phyloP scores from a whole-genome alignment of 2,888 invertebrate species.

The Xestia xanthographa region DNA sequence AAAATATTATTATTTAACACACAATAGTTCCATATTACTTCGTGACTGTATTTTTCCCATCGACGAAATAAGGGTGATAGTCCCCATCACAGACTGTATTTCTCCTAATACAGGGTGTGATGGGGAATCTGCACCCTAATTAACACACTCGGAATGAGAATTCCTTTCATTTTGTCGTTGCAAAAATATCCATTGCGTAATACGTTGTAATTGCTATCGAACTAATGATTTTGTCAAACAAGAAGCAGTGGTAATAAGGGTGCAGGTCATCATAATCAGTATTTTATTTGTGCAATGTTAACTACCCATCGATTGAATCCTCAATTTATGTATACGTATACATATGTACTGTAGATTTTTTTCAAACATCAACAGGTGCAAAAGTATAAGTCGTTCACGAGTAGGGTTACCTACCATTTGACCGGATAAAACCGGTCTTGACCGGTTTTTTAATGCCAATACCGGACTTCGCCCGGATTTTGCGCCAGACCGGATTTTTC shows the following conservation, averaged over 20 bases:
- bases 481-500: too few relatives aligned
- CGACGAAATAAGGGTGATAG: neutral
- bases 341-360: neutral
- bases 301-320: neutral
- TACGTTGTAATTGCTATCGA: neutral
- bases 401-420: too few relatives aligned
- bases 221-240: neutral
- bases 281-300: neutral
- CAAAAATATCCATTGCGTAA: neutral
- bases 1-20: constrained; percentile 15
- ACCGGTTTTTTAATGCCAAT: too few relatives aligned
- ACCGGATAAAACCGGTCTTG: too few relatives aligned
- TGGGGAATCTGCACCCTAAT: neutral
- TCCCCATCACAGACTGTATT: neutral
- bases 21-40: neutral
- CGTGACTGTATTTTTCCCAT: neutral
- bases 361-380: neutral
- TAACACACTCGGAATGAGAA: neutral
- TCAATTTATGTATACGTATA: too few relatives aligned
- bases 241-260: neutral
- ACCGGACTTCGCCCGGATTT: too few relatives aligned
- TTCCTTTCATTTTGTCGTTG: neutral
- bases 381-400: neutral
- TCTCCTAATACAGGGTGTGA: neutral
- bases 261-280: neutral